Base-by-base conservation (phyloP, 2,113 vertebrate species). In the Solea senegalensis region DNA sequence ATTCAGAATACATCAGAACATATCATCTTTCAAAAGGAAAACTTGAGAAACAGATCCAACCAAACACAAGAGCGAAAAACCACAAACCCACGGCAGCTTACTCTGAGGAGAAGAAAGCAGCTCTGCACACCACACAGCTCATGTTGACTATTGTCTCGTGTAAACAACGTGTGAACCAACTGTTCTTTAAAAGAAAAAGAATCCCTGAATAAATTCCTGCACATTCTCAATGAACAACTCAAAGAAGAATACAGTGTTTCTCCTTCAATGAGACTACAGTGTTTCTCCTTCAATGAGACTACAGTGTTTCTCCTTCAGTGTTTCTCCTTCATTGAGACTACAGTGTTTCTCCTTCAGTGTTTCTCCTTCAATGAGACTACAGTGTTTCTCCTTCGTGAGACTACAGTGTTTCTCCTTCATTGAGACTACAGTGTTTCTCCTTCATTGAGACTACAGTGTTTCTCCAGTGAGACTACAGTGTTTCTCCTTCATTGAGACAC, bases 61-160 rank as follows among this genome's bases (percentile, higher is more conserved):
- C 10, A 34, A 34, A 34, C 34, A 34, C 15, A 53, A n/a, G 48
- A 67, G 59, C 70, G 59, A 66, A 65, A 65, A 64, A 80, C 9
- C 15, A 26, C 60, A 41, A 15, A 5, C 12, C 1, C 12, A 21
- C 14, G 6, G 4, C 26, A 41, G 27, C 39, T 50, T 27, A 14
- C 28, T 63, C 21, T 21, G 21, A 21, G 43, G 10, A 8, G 34
- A n/a, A 44, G 55, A 46, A 64, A 50, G 52, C 53, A 34, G 8
- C 16, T 16, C 44, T 26, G 12, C 34, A 34, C 5, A 34, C 34
- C 34, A 4, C 34, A 34, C 5, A 34, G 3, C 34, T 34, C 34
- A 34, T 41, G 46, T 27, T 52, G 21, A 49, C 45, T 62, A 5
- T 21, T 48, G 27, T 43, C 7, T 43, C 26, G n/a, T 66, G 62